Conservation (phyloP, 2,113 vertebrate genomes). For the Gobio gobio region DNA sequence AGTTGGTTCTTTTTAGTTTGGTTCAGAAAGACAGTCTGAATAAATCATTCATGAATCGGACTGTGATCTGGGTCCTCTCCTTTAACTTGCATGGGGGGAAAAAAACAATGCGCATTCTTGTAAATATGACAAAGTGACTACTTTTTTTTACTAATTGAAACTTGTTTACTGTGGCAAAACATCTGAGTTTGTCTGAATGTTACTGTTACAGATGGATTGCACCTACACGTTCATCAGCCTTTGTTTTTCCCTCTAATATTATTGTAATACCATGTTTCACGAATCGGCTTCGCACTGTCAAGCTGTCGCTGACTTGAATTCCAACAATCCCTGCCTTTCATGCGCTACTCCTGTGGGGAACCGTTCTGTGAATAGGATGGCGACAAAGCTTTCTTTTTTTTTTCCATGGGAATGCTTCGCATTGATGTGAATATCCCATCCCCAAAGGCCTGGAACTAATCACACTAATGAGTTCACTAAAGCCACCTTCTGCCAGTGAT, state of each 20-base stretch:
- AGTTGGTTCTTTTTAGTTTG: background rate
- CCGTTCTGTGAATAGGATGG: constrained; percentile 62
- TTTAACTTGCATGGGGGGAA: too few relatives aligned
- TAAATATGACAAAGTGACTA: too few relatives aligned
- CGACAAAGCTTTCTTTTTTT: constrained; percentile 69
- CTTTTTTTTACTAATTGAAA: too few relatives aligned
- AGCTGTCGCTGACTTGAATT: constrained; percentile 73
- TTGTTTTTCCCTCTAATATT: constrained; percentile 29
- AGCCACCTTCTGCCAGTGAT: constrained; percentile 56
- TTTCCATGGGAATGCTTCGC: constrained; percentile 71
- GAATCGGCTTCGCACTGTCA: constrained; percentile 50
- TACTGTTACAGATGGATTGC: background rate
- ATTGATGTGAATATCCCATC: constrained; percentile 68
- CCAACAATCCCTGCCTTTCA: constrained; percentile 72
- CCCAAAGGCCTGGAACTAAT: constrained; percentile 77
- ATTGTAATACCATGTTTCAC: constrained; percentile 42
- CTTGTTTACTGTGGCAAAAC: background rate
- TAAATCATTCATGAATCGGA: background rate
- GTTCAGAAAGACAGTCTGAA: background rate
- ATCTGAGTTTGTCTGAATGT: background rate
- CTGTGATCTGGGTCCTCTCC: too few relatives aligned
- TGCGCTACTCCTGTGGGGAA: constrained; percentile 52
- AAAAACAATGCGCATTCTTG: too few relatives aligned
- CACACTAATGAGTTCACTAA: constrained; percentile 74
- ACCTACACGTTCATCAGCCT: background rate